Evolutionary conservation across 2,797 vertebrate genomes (phyloP).

Genomic region (Clarias pachynema): DNA sequence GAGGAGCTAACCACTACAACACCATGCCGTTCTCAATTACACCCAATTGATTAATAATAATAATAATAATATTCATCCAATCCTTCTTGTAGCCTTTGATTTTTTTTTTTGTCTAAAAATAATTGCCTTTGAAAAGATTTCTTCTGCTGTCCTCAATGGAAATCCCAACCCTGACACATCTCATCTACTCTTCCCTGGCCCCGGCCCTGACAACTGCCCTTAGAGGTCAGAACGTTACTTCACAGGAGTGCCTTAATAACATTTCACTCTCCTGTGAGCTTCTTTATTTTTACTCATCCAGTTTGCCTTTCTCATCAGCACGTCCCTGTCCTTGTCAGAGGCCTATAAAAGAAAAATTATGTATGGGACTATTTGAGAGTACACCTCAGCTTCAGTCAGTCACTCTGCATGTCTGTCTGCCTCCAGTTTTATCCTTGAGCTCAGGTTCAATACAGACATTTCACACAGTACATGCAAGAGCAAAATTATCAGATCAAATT

Average conservation of each 20-base stretch:
- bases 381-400: no score
- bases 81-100: constrained; percentile 78
- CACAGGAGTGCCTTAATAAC: neutral
- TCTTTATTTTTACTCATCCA: neutral
- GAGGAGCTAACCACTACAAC: no score
- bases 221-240: constrained; percentile 2
- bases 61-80: constrained; percentile 69
- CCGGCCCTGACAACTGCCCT: neutral
- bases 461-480: neutral
- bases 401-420: neutral
- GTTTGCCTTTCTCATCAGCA: neutral
- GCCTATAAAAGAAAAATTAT: neutral
- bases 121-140: constrained; percentile 4
- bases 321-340: neutral
- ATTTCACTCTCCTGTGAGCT: neutral
- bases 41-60: no score
- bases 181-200: neutral
- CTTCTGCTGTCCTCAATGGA: constrained; percentile 51
- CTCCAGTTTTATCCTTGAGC: neutral
- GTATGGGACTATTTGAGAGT: neutral
- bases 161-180: constrained; percentile 43
- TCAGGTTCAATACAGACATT: neutral
- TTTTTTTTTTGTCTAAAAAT: constrained; percentile 62
- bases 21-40: no score
- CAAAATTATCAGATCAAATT: neutral